Evolutionary conservation across 2,113 vertebrate genomes (phyloP).

Genomic region (Lagopus leucura): DNA sequence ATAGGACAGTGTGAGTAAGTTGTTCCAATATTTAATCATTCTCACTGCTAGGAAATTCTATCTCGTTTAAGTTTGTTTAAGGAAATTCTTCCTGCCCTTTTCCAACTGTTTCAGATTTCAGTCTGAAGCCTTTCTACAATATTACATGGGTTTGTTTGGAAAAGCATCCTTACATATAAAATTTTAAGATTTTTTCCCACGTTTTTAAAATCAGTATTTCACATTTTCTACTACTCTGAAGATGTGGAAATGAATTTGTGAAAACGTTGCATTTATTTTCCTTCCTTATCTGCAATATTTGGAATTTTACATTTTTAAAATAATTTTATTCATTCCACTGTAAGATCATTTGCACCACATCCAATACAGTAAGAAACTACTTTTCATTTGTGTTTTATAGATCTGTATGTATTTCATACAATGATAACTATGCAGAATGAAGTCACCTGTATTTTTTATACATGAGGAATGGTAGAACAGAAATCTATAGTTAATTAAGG

Average conservation of each 20-base stretch:
- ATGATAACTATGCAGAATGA: not conserved
- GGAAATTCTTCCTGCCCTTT: conserved; percentile 13
- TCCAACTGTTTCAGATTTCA: conserved; percentile 10
- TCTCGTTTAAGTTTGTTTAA: conserved; percentile 30
- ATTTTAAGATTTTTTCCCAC: not conserved
- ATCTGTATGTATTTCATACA: not conserved
- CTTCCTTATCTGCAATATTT: not conserved
- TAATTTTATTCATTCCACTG: not conserved
- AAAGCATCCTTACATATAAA: not conserved
- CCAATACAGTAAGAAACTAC: not conserved
- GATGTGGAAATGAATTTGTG: not conserved
- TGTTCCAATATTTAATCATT: conserved; percentile 42
- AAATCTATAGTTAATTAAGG: not conserved
- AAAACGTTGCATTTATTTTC: not conserved
- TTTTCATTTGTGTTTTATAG: not conserved
- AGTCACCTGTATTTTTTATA: not conserved
- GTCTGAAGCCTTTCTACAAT: not conserved
- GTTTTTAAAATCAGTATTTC: not conserved
- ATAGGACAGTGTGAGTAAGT: conserved; percentile 34
- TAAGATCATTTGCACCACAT: not conserved
- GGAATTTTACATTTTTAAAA: not conserved
- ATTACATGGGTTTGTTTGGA: not conserved
- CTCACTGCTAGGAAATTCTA: conserved; percentile 42
- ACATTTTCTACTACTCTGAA: not conserved
- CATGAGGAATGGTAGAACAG: not conserved